Conservation (phyloP, 2,888 invertebrate genomes). For the Noctua fimbriata region DNA sequence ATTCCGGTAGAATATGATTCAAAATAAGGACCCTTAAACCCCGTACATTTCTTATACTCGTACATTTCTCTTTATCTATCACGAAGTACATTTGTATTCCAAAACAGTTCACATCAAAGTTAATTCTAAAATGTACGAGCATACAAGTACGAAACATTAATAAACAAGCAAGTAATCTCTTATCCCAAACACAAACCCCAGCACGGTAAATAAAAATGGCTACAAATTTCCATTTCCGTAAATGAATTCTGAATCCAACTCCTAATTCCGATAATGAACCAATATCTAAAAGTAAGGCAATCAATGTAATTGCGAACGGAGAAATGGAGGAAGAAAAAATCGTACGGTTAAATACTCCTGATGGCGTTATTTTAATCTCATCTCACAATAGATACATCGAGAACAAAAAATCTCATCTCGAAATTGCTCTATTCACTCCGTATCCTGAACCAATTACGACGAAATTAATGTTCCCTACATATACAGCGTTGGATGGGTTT, state of each 20-base stretch:
- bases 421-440: slow-evolving; percentile 69
- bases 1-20: too few species aligned
- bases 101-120: not conserved
- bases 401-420: slow-evolving; percentile 66
- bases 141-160: slow-evolving; percentile 26
- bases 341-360: slow-evolving; percentile 51
- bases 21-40: too few species aligned
- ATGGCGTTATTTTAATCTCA: slow-evolving; percentile 63
- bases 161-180: slow-evolving; percentile 53
- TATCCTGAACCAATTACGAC: slow-evolving; percentile 73
- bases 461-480: slow-evolving; percentile 72
- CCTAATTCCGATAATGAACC: slow-evolving; percentile 66
- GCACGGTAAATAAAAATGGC: slow-evolving; percentile 46
- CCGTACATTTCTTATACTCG: not conserved
- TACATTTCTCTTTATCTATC: not conserved
- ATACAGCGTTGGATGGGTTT: slow-evolving; percentile 56
- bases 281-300: slow-evolving; percentile 63
- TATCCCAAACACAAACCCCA: slow-evolving; percentile 36
- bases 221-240: slow-evolving; percentile 55
- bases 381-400: slow-evolving; percentile 58
- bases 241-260: slow-evolving; percentile 53
- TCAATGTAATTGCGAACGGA: slow-evolving; percentile 62
- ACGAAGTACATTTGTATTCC: slow-evolving; percentile 11
- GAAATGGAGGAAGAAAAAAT: slow-evolving; percentile 41
- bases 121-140: slow-evolving; percentile 21